These are phyloP conservation scores for Aphis gossypii DNA, from an alignment of 1,140 invertebrate species.

Conservation along the genomic window DNA sequence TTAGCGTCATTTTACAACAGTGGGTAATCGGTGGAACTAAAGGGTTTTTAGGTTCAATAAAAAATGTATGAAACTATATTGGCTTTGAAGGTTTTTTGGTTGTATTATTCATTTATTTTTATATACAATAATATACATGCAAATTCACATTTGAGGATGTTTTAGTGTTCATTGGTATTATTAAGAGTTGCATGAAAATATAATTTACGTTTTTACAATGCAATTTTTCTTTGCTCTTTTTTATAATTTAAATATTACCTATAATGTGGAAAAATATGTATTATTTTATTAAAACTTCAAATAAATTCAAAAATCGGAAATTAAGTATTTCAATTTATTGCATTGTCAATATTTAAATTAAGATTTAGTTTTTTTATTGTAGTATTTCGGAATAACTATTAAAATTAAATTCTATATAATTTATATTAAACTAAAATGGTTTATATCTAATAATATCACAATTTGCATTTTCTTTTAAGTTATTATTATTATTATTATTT, in stretches of 20 bases:
- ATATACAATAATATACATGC: conserved; percentile 3
- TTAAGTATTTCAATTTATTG: too few relatives aligned
- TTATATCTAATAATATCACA: too few relatives aligned
- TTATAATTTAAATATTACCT: neutral
- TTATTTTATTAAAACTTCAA: too few relatives aligned
- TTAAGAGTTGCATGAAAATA: neutral
- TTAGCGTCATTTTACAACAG: conserved; percentile 27
- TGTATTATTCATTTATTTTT: conserved; percentile 9
- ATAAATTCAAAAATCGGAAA: too few relatives aligned
- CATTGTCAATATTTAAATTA: too few relatives aligned
- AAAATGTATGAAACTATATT: neutral
- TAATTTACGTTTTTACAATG: neutral
- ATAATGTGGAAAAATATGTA: too few relatives aligned
- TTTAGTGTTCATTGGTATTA: neutral
- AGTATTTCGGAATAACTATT: too few relatives aligned
- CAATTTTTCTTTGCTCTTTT: neutral
- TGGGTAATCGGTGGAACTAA: neutral
- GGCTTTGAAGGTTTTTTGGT: neutral
- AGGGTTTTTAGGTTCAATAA: conserved; percentile 11
- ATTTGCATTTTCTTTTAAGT: too few relatives aligned
- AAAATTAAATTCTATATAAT: too few relatives aligned
- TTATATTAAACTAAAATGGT: too few relatives aligned
- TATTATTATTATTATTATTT: too few relatives aligned
- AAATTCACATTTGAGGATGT: neutral
- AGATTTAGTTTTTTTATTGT: too few relatives aligned